Conservation (phyloP, 2,888 invertebrate genomes). For the Archips xylosteana region DNA sequence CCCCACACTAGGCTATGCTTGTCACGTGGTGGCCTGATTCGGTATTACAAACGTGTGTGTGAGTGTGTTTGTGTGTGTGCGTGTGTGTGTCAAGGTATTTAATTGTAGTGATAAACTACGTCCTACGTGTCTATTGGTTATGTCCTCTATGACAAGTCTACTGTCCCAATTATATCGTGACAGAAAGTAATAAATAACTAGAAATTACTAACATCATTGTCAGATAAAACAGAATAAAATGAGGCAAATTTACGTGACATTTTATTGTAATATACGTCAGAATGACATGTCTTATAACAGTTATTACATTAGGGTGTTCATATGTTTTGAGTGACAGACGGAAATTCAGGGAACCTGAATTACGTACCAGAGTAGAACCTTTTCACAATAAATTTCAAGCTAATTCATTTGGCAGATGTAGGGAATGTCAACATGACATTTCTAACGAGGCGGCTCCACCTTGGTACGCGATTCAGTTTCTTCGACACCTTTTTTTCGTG, state of each 20-base stretch:
- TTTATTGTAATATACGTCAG: constrained; percentile 13
- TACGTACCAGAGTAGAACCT: background rate
- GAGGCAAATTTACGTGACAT: background rate
- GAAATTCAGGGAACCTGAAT: background rate
- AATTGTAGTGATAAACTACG: too few species aligned
- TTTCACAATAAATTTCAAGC: background rate
- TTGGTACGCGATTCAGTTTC: too few species aligned
- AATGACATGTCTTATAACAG: background rate
- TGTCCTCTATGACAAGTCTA: background rate
- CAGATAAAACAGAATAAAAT: constrained; percentile 4
- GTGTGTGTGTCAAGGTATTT: too few species aligned
- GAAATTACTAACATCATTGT: background rate
- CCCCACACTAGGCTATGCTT: too few species aligned
- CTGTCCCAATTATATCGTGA: constrained; percentile 3
- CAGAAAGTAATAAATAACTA: constrained; percentile 18
- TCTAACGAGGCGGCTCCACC: too few species aligned
- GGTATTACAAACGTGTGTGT: too few species aligned
- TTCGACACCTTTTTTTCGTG: too few species aligned
- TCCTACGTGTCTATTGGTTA: too few species aligned
- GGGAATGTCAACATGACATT: too few species aligned
- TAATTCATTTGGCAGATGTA: too few species aligned
- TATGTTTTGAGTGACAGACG: constrained; percentile 11
- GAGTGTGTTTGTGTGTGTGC: too few species aligned
- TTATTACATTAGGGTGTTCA: constrained; percentile 16
- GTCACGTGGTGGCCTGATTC: too few species aligned